Conservation (phyloP, 2,113 vertebrate species). For the Hemiscyllium ocellatum region DNA sequence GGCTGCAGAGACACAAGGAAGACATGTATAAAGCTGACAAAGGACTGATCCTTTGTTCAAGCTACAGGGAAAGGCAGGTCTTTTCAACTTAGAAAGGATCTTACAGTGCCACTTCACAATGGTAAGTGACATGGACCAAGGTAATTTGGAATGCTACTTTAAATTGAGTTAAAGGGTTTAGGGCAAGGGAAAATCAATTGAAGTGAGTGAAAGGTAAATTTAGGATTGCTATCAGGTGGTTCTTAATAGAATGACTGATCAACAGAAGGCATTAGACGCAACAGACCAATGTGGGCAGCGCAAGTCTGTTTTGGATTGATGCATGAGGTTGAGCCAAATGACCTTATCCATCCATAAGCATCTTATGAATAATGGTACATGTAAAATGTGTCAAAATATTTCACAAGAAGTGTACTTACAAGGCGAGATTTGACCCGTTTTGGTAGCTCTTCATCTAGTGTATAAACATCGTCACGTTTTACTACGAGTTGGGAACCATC, state of each 20-base stretch:
- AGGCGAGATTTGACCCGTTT: constrained; percentile 92
- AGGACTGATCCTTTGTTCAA: background rate
- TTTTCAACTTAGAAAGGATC: background rate
- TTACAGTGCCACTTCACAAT: background rate
- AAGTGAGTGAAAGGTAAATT: background rate
- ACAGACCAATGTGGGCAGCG: background rate
- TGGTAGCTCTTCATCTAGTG: constrained; percentile 86
- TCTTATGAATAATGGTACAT: background rate
- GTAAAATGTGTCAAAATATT: background rate
- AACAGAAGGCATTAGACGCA: background rate
- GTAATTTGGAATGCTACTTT: background rate
- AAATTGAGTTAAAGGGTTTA: background rate
- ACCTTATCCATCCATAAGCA: background rate
- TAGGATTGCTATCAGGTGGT: background rate
- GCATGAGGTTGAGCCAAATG: background rate
- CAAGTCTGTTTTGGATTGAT: background rate
- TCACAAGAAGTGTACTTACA: constrained; percentile 65
- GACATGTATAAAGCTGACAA: background rate
- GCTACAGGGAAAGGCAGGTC: background rate
- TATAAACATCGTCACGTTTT: constrained; percentile 90
- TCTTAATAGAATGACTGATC: background rate
- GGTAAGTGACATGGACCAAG: background rate
- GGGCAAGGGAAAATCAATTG: background rate
- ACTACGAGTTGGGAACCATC: constrained; percentile 87
- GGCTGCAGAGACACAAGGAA: background rate